A percentile compares a stretch with the other conserved stretches of the same genome.
Evolutionary conservation across 1,140 invertebrate genomes (phyloP).

Genomic region (Drosophila willistoni): DNA sequence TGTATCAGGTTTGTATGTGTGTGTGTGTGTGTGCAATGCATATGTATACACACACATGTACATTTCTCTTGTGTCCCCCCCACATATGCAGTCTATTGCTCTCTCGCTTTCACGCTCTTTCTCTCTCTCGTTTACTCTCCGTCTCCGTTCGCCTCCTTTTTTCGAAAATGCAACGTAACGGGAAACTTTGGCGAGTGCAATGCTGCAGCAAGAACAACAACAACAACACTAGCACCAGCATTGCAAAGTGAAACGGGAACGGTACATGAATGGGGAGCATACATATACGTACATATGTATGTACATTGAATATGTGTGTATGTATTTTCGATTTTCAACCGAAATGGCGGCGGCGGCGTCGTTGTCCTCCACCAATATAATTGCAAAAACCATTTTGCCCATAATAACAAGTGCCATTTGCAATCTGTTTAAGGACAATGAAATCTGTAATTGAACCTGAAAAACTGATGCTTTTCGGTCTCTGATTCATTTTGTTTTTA

Average conservation of each 20-base stretch:
- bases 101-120: constrained; percentile 12
- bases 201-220: constrained; percentile 40
- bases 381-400: not conserved
- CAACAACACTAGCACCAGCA: not conserved
- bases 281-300: not conserved
- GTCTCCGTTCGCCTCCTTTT: constrained; percentile 21
- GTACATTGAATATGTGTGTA: too few relatives aligned
- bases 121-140: not conserved
- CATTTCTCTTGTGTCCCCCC: constrained; percentile 30
- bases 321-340: constrained; percentile 5
- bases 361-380: not conserved
- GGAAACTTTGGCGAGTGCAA: constrained; percentile 46
- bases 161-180: constrained; percentile 55
- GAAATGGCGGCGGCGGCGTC: constrained; percentile 6
- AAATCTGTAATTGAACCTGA: not conserved
- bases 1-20: constrained; percentile 40
- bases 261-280: constrained; percentile 17
- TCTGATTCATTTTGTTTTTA: not conserved
- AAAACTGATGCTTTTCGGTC: not conserved
- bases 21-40: constrained; percentile 13
- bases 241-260: constrained; percentile 34
- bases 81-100: constrained; percentile 22
- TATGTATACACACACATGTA: constrained; percentile 33
- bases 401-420: constrained; percentile 2
- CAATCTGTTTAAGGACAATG: constrained; percentile 5